Evolutionary conservation across 1,140 invertebrate species (phyloP), one percentile per base, ranked within the genome.

Genomic region (Bombus waltoni): DNA sequence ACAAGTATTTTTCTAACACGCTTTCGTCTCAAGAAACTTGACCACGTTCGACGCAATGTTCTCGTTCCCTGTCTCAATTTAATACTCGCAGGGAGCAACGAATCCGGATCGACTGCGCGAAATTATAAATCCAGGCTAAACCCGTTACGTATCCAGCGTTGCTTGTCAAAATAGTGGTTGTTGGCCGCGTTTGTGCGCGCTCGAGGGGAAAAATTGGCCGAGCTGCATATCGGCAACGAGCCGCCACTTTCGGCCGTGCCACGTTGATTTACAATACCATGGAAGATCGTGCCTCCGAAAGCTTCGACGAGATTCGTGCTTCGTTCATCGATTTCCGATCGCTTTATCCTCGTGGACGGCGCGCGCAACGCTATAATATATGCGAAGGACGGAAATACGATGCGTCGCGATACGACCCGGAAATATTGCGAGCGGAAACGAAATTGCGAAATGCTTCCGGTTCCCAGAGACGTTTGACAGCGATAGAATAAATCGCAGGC

Each of bases 191-290:
- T 53, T 18, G 47, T 53, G 9, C 32, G 74, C 25, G 57, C 22
- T 62, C 38, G 75, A 62, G 38, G 57, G 57, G 13, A 77, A 77
- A 77, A 62, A 77, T 77, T 62, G 75, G 28, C 75, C 38, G 44
- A 3, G n/a, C n/a, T 13, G 68, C 10, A 8, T 38, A 62, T 77
- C 75, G 75, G 75, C 57, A 10, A 62, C 38, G 18, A 42, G 15
- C 75, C 9, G 28, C 75, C 22, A 53, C 47, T 53, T 53, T 53
- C 47, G 47, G 18, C 47, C 18, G 6, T 53, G 47, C 18, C 47
- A 53, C 47, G 47, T 62, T 59, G 35, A 40, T 76, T 76, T 59
- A 40, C 35, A 59, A 76, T 35, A 15, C 11, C 25, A 28, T 40
- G 22, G 53, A 35, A 28, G 47, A 47, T 53, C 35, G 32, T 35